Evolutionary conservation across 2,797 vertebrate genomes (phyloP).

Genomic region (Anguilla megastoma): DNA sequence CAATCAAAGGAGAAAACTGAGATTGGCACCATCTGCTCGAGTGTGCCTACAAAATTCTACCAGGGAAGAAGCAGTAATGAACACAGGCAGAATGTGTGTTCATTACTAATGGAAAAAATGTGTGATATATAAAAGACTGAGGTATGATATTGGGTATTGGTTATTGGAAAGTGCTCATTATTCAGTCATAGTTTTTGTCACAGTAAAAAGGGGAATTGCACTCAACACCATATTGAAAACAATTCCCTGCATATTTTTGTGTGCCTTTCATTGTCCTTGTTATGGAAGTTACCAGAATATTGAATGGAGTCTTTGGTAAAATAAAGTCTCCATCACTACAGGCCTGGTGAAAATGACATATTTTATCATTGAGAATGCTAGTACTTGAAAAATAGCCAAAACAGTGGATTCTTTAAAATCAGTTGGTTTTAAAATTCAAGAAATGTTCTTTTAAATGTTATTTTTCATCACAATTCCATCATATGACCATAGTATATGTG

Average conservation of each 20-base stretch:
- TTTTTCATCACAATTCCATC: too few species aligned
- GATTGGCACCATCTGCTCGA: neutral
- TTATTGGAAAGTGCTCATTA: neutral
- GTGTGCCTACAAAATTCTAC: neutral
- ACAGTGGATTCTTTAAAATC: too few species aligned
- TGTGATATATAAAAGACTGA: neutral
- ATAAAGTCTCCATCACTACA: neutral
- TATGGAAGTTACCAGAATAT: neutral
- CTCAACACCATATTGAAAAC: neutral
- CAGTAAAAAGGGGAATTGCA: neutral
- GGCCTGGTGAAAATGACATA: neutral
- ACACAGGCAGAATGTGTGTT: neutral
- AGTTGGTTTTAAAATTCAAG: too few species aligned
- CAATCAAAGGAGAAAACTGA: neutral
- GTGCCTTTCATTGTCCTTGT: neutral
- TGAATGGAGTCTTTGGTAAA: neutral
- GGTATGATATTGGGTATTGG: slow-evolving; percentile 1
- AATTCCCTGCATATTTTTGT: neutral
- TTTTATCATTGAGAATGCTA: neutral
- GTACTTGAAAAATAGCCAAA: neutral
- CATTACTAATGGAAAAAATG: slow-evolving; percentile 5
- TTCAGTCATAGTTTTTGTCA: neutral
- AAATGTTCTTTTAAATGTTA: too few species aligned
- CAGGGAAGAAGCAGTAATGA: slow-evolving; percentile 6
- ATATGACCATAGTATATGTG: too few species aligned